Evolutionary conservation across 2,888 invertebrate species (phyloP).

Genomic region (Trilocha varians): DNA sequence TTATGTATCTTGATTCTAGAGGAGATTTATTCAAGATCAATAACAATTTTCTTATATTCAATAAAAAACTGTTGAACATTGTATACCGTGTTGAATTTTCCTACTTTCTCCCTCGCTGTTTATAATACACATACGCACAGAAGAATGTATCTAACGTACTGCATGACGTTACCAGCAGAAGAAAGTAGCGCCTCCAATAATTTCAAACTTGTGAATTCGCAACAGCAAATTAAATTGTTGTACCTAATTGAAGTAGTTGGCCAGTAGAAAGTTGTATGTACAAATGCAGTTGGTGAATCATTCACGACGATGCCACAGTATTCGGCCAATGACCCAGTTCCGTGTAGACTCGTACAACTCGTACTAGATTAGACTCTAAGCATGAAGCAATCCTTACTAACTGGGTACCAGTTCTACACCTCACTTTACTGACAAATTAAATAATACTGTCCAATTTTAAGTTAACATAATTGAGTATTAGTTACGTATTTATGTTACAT

Average conservation of each 20-base stretch:
- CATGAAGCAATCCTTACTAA: background rate
- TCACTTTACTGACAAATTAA: too few relatives aligned
- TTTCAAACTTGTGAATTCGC: background rate
- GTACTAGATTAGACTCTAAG: slow-evolving; percentile 10
- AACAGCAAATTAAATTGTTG: slow-evolving; percentile 16
- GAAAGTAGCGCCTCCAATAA: background rate
- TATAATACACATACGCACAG: too few relatives aligned
- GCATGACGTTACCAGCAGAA: too few relatives aligned
- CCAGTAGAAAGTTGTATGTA: slow-evolving; percentile 38
- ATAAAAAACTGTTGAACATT: too few relatives aligned
- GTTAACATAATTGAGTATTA: too few relatives aligned
- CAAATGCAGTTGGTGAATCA: slow-evolving; percentile 50
- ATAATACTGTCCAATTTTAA: too few relatives aligned
- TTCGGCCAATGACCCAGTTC: slow-evolving; percentile 67
- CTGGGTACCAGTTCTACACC: background rate
- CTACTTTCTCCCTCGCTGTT: too few relatives aligned
- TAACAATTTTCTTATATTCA: too few relatives aligned
- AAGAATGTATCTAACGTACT: too few relatives aligned
- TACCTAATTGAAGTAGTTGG: slow-evolving; percentile 33
- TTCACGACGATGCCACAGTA: slow-evolving; percentile 41
- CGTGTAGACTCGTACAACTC: slow-evolving; percentile 31
- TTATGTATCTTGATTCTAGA: slow-evolving; percentile 13
- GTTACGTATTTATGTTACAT: too few relatives aligned
- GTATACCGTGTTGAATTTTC: too few relatives aligned
- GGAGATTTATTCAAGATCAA: too few relatives aligned